Base-by-base conservation (phyloP, 2,113 vertebrate species). In the Speoplatyrhinus poulsoni region DNA sequence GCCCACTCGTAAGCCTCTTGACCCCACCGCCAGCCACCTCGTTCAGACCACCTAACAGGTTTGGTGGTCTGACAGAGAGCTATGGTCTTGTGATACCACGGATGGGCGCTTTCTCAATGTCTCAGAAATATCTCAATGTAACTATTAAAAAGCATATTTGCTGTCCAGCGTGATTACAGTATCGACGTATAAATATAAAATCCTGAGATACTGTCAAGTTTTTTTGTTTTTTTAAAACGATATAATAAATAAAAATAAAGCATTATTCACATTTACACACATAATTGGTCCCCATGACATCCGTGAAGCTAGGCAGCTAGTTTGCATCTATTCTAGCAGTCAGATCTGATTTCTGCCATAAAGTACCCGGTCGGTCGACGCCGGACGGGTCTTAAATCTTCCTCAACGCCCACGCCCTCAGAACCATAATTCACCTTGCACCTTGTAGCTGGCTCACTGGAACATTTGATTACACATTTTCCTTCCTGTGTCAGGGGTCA, bases 401-500 rank as follows among this genome's bases (percentile, higher is more conserved):
- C 88, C 80, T 79, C 82, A 82, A 8, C 12, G 72, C 70, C 57
- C 81, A 70, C 80, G 59, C 74, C 79, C 70, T 79, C 81, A 86
- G 72, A 82, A 84, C 79, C 66, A 0, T 82, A 87, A 90, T 88
- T 91, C 88, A 84, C 86, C 87, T 86, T 91, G 88, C 91, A 93
- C 90, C 88, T 94, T 92, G 88, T 90, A 67, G 64, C 88, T 73
- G 83, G 88, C 92, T 89, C 91, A 67, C 90, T 88, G 80, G 83
- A 55, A 92, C 87, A 90, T 93, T 92, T 92, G 92, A 94, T 93
- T 93, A 93, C 93, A 93, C 79, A 89, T 94, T 91, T 93, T 94
- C 93, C 93, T 75, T 92, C 88, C 74, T n/a, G 58, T 91, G 95
- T 95, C 93, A 94, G 87, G 92, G 94, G 94, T 96, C 96, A 96